Evolutionary conservation across 2,797 vertebrate genomes (phyloP), one percentile per base, ranked within the genome.

Genomic region (Pantherophis vulpinus): DNA sequence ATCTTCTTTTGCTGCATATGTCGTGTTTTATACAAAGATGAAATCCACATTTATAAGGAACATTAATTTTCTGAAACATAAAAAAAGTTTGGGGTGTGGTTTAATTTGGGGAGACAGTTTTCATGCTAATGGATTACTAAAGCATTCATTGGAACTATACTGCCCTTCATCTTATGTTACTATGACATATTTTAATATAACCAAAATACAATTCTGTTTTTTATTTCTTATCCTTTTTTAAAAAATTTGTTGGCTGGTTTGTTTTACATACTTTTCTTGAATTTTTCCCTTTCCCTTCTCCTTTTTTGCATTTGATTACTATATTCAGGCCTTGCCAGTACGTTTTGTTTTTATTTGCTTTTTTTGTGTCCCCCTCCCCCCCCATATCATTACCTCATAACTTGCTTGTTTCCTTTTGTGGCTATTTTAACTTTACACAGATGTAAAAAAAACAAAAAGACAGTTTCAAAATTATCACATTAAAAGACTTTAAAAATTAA

Each of bases 401-500:
- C 92, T 66, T 94, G 90, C 94, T 86, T 92, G 54, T 86, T 7
- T 93, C 95, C 95, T 94, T 55, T 96, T 87, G 93, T 94, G 96
- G 93, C 74, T 63, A 95, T 96, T 97, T 97, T 94, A 94, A 95
- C 96, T 97, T 97, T 92, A 86, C 95, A 95, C 95, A 95, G 96
- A 94, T 94, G 93, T 91, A 93, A 93, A 95, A 95, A 93, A 95
- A 93, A 93, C 47, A 93, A 93, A 95, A 90, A 95, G 95, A 95
- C 96, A 88, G 91, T 96, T 96, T 96, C 95, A 97, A 95, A 95
- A 96, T 94, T 95, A 93, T 95, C 93, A 91, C 94, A 96, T 97
- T 95, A 95, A 97, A 96, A 94, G 92, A 25, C 90, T 94, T 96
- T 96, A 95, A 94, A 97, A 96, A 97, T 96, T 93, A 94, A 96